Conservation (phyloP, 2,888 invertebrate genomes). For the Perithous albicinctus region DNA sequence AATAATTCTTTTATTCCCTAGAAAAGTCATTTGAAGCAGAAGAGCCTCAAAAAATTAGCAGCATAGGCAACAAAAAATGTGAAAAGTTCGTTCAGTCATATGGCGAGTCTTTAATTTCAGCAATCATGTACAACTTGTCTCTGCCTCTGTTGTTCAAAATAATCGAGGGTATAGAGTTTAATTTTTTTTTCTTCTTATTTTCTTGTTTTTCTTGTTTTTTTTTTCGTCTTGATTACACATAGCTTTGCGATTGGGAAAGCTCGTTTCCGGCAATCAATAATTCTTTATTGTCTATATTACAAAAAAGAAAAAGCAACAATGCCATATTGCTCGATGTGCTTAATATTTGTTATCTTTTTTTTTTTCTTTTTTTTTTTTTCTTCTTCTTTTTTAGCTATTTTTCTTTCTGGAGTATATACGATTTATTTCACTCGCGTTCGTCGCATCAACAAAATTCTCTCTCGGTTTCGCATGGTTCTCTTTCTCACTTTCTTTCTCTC, state of each 20-base stretch:
- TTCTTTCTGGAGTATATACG: constrained; percentile 56
- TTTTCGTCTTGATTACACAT: constrained; percentile 39
- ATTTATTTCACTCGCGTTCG: constrained; percentile 38
- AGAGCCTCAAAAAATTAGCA: too few relatives aligned
- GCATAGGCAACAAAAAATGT: too few relatives aligned
- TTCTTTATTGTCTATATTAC: constrained; percentile 75
- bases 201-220: constrained; percentile 4
- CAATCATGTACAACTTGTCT: constrained; percentile 64
- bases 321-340: constrained; percentile 69
- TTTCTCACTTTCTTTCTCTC: constrained; percentile 20
- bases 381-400: constrained; percentile 24
- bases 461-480: neutral
- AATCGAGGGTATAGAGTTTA: constrained; percentile 57
- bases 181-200: constrained; percentile 26
- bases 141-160: constrained; percentile 61
- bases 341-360: constrained; percentile 42
- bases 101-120: constrained; percentile 66
- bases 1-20: too few relatives aligned
- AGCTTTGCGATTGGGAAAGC: constrained; percentile 37
- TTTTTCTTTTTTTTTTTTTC: constrained; percentile 45
- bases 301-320: constrained; percentile 72
- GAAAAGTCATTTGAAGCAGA: too few relatives aligned
- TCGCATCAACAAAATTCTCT: constrained; percentile 30
- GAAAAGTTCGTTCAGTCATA: constrained; percentile 52
- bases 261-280: constrained; percentile 22